Base-by-base conservation (phyloP, 2,888 invertebrate species). In the Nomada ferruginata region DNA sequence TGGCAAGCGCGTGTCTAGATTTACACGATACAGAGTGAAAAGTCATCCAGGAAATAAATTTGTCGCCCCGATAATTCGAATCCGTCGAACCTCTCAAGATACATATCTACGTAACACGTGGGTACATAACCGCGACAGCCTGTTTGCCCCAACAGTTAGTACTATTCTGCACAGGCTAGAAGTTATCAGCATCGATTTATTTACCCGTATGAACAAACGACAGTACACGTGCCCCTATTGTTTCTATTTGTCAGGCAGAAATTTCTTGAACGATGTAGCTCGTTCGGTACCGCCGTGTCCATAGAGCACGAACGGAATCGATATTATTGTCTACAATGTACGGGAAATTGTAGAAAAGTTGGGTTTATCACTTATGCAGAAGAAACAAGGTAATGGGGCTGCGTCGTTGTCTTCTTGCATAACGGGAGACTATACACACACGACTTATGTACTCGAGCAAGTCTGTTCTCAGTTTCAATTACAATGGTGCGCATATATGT, bases 101-200 rank as follows among this genome's bases (percentile, higher is more conserved):
- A 20, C 42, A 1, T 57, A 3, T 47, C 15, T n/a, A 3, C 9
- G 63, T 0, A 53, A 50, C 36, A 47, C 10, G 7, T 11, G 15
- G 7, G 44, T 44, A 68, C n/a, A 18, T 23, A 65, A 55, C 20
- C 15, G 26, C 9, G 13, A 9, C 4, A 47, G 26, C 36, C 36
- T 50, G 15, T 66, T 65, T 71, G 47, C 10, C 10, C 9, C n/a
- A 26, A 2, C 5, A 7, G n/a, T 78, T 66, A 47, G 61, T 66
- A 55, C 47, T 5, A 50, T 66, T 61, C 71, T 52, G 1, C 10
- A 5, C 3, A 42, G n/a, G 42, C n/a, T 15, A 3, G 20, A 29
- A 44, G 70, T 47, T 78, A 77, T 78, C 78, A 53, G 36, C 66
- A 61, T 69, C 50, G 50, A 65, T 81, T 74, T 29, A 60, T 55